Percentiles rank a stretch among this genome's conserved stretches.
phyloP scores from a whole-genome alignment of 2,888 invertebrate species.

The Zaprionus bogoriensis region DNA sequence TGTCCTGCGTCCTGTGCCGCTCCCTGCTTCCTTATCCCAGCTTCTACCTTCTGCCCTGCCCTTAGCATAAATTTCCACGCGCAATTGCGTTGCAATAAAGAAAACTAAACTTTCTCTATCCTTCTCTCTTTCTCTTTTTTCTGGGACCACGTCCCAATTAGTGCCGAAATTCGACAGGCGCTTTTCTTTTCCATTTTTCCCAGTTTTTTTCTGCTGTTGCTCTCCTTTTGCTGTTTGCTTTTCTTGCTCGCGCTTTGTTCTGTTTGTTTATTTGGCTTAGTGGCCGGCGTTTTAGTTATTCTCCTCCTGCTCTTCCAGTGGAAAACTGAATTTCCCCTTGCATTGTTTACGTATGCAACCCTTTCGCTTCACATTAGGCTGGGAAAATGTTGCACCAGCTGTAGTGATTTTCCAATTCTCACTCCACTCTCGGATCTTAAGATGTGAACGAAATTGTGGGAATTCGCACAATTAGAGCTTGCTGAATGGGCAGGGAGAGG shows the following conservation, averaged over 20 bases:
- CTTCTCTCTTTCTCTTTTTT: no score
- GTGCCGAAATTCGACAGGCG: no score
- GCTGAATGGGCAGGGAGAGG: slow-evolving; percentile 29
- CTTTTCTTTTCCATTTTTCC: slow-evolving; percentile 32
- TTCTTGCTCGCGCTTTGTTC: slow-evolving; percentile 21
- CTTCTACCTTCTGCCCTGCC: slow-evolving; percentile 4
- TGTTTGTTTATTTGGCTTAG: slow-evolving; percentile 71
- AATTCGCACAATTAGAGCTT: slow-evolving; percentile 70
- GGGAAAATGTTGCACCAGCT: slow-evolving; percentile 50
- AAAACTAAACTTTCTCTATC: no score
- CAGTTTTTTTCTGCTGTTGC: slow-evolving; percentile 14
- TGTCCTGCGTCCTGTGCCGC: not conserved
- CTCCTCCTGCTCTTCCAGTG: slow-evolving; percentile 15
- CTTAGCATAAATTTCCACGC: no score
- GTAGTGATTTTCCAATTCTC: no score
- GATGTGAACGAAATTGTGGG: slow-evolving; percentile 53
- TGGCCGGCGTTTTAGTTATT: slow-evolving; percentile 39
- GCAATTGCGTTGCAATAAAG: no score
- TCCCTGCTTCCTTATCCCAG: slow-evolving; percentile 1
- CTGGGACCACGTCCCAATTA: no score
- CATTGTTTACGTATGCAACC: slow-evolving; percentile 57
- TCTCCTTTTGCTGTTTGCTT: slow-evolving; percentile 8
- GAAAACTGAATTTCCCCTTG: slow-evolving; percentile 57
- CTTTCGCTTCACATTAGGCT: slow-evolving; percentile 45
- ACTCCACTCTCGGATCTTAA: no score